Percentiles rank a stretch among this genome's conserved stretches.
Evolutionary conservation across 2,113 vertebrate genomes (phyloP).

Genomic region (mouse (Mus musculus)): DNA sequence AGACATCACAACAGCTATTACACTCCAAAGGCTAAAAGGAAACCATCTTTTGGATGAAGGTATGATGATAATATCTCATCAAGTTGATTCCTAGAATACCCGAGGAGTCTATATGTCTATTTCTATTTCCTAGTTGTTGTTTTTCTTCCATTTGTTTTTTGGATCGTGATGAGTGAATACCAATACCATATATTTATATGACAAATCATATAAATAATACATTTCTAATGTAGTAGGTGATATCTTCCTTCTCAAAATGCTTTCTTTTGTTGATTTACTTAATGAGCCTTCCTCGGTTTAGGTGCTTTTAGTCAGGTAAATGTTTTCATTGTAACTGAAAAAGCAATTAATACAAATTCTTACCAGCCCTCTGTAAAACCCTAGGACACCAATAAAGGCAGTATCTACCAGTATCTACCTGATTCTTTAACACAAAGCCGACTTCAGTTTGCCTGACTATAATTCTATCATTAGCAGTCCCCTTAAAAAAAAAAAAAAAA

Average conservation of each 20-base stretch:
- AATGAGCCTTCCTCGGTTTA: background rate
- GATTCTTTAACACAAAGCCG: background rate
- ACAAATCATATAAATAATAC: slow-evolving; percentile 1
- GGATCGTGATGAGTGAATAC: background rate
- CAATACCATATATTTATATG: background rate
- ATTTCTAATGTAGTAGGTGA: background rate
- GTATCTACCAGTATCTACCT: background rate
- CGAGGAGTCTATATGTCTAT: background rate
- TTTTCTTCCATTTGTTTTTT: background rate
- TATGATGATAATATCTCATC: background rate
- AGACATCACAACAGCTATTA: background rate
- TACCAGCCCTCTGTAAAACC: background rate
- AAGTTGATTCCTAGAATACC: slow-evolving; percentile 4
- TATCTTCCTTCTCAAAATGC: background rate
- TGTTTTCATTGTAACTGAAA: background rate
- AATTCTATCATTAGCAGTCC: background rate
- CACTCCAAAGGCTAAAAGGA: slow-evolving; percentile 16
- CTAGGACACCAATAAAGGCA: background rate
- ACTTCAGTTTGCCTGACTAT: background rate
- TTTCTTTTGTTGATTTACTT: background rate
- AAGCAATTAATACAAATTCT: background rate
- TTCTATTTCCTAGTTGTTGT: background rate
- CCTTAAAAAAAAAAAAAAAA: background rate
- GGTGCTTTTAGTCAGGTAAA: background rate
- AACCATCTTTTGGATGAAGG: background rate